phyloP scores from a whole-genome alignment of 2,888 invertebrate genomes.

The Cantharis rustica region DNA sequence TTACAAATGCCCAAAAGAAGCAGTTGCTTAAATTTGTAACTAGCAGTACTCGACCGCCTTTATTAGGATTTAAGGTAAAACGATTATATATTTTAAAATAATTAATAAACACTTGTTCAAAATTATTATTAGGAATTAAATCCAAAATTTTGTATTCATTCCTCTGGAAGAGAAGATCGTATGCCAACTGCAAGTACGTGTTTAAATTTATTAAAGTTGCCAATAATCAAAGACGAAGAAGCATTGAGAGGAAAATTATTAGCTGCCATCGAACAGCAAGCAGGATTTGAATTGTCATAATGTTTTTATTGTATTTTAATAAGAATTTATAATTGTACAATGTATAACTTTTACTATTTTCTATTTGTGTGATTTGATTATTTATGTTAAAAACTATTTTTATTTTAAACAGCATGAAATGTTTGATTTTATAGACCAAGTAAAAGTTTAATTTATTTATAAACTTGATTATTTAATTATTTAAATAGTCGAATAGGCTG shows the following conservation, averaged over 20 bases:
- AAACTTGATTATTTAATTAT: background rate
- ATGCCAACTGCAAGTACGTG: conserved; percentile 98
- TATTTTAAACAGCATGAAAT: background rate
- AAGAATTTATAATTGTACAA: background rate
- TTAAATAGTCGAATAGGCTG: no score
- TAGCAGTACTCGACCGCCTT: conserved; percentile 94
- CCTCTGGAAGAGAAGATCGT: conserved; percentile 86
- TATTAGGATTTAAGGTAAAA: conserved; percentile 91
- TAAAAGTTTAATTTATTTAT: background rate
- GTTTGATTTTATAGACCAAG: background rate
- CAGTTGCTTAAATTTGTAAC: conserved; percentile 97
- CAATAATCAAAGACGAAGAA: conserved; percentile 81
- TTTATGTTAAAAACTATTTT: background rate
- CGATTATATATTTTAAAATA: background rate
- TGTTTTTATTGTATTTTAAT: conserved; percentile 1
- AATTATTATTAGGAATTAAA: conserved; percentile 75
- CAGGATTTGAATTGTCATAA: conserved; percentile 95
- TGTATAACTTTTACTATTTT: background rate
- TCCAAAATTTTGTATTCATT: conserved; percentile 96
- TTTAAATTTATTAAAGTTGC: conserved; percentile 96
- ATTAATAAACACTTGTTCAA: background rate
- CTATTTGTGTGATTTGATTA: background rate
- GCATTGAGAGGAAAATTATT: conserved; percentile 81
- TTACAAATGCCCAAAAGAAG: conserved; percentile 82
- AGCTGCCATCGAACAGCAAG: conserved; percentile 92